These are phyloP conservation scores for Catagonus wagneri DNA, from an alignment of 2,113 vertebrate genomes.

Conservation along the genomic window DNA sequence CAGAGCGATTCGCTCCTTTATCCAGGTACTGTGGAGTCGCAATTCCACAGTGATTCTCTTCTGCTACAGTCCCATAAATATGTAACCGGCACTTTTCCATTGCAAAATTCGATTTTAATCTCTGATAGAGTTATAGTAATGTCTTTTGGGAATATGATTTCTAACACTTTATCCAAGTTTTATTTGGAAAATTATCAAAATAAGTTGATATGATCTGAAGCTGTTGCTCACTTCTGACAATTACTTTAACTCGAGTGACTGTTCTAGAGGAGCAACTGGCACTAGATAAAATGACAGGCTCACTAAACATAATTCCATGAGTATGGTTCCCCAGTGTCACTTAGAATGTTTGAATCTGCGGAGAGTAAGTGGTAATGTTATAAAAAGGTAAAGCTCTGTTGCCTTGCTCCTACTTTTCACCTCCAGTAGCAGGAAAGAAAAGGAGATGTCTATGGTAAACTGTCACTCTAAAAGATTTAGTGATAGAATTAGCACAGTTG, in stretches of 20 bases:
- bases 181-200: neutral
- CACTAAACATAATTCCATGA: neutral
- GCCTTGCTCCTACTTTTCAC: neutral
- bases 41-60: neutral
- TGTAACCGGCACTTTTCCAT: neutral
- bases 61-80: neutral
- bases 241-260: slow-evolving; percentile 47
- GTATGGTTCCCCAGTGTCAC: neutral
- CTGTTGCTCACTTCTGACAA: neutral
- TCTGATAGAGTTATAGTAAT: neutral
- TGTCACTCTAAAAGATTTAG: neutral
- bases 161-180: neutral
- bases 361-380: neutral
- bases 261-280: neutral
- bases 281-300: neutral
- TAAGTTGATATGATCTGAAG: neutral
- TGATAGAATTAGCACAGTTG: neutral
- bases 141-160: neutral
- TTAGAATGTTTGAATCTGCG: neutral
- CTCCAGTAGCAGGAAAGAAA: neutral
- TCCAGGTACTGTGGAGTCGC: neutral
- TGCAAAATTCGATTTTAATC: slow-evolving; percentile 1
- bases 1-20: neutral
- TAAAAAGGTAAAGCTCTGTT: neutral
- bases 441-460: neutral